Base-by-base conservation (phyloP, 2,797 vertebrate species). In the Crenichthys baileyi region DNA sequence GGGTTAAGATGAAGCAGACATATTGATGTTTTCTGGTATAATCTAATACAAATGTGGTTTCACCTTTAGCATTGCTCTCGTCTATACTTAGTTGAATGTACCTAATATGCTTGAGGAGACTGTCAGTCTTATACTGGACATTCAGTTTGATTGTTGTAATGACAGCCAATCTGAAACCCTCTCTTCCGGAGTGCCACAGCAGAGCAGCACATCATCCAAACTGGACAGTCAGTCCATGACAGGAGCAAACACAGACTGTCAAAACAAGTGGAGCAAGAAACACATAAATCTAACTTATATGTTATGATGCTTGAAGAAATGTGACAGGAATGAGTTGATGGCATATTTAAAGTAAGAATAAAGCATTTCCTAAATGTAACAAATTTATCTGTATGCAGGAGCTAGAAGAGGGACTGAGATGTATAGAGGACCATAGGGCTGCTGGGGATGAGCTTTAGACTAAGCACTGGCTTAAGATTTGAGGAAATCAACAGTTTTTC, bases 131-230 rank as follows among this genome's bases (percentile, higher is more conserved):
- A 89, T 78, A 16, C 76, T 53, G 79, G 46, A 76, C 73, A 83
- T 74, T 89, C 81, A 51, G 70, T 73, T 72, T 72, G 60, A 44
- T 72, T 44, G 80, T 82, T 78, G 78, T 83, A 80, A 80, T 88
- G 90, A 91, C 85, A 86, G 82, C 71, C 88, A 87, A 90, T 93
- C 83, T 87, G 79, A 87, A 80, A 78, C 50, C 68, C 50, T 87
- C 81, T 86, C 81, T 80, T 91, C 76, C 79, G 75, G 72, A 86
- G 56, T 76, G 76, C 76, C 81, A 89, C 81, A 78, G 41, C 73
- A 53, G 77, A 87, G 73, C 70, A 16, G 77, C 84, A 85, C 78
- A 83, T 78, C 79, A 80, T 75, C 85, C 79, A 82, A 67, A 76
- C 26, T 26, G 85, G 83, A 85, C 88, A 65, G 79, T 81, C 78